Base-by-base conservation (phyloP, 2,113 vertebrate species). In the Mirounga angustirostris region DNA sequence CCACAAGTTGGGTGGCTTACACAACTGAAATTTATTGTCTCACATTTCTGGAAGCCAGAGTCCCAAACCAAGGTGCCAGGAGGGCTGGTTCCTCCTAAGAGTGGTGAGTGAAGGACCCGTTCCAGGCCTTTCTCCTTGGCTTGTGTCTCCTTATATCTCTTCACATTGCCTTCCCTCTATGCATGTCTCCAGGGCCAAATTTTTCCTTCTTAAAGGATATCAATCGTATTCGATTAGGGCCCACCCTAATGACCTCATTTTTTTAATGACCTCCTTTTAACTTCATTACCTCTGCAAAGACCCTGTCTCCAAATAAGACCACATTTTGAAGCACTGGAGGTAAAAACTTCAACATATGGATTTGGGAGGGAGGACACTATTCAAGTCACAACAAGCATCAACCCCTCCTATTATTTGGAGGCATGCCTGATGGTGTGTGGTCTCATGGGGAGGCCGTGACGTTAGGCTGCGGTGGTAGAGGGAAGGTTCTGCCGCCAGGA, bases 371-470 rank as follows among this genome's bases (percentile, higher is more conserved):
- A 24, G 1, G 33, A 61, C 22, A 30, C 46, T 81, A 14, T 87
- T 73, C 50, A 83, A 59, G 16, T 16, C 7, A 33, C 40, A 40
- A 65, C 7, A 46, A 82, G 26, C n/a, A 73, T 52, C 82, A 26
- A 43, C 8, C 5, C 26, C 21, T 40, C 36, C 52, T 54, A 1
- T 28, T 88, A 4, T 28, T 93, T 63, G 46, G 61, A 94, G 85
- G 33, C 26, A 50, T 58, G 56, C 16, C 15, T 3, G 0, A 9
- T 28, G 43, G 2, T 43, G 4, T 54, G 4, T 0, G 24, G 33
- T 80, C n/a, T 92, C 46, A 26, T 0, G 11, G 14, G 28, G 12
- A 67, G 58, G 18, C 26, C 40, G 28, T 28, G 16, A 28, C 22
- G 36, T 10, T 16, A 46, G 56, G 40, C 46, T 2, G 0, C 26